Evolutionary conservation across 2,113 vertebrate species (phyloP).

Genomic region (Danio rerio): DNA sequence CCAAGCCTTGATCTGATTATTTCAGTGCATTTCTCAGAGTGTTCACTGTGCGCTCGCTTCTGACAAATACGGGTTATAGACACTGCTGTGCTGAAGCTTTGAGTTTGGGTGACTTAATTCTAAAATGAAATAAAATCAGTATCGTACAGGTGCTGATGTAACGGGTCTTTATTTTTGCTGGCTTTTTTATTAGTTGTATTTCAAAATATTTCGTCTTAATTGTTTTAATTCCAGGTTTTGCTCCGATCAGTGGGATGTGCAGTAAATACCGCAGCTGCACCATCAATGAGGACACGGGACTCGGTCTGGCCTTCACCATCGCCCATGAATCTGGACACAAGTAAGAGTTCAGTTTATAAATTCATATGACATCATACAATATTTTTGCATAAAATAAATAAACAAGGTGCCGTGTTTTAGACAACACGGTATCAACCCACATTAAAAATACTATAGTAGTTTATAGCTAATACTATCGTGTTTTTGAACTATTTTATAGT

Average conservation of each 20-base stretch:
- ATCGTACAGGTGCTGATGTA: too few species aligned
- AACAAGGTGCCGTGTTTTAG: too few species aligned
- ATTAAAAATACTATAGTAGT: too few species aligned
- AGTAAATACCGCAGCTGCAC: slow-evolving; percentile 92
- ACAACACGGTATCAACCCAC: too few species aligned
- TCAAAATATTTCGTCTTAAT: not conserved
- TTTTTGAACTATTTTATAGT: too few species aligned
- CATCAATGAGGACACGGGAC: slow-evolving; percentile 87
- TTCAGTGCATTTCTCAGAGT: not conserved
- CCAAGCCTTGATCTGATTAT: slow-evolving; percentile 6
- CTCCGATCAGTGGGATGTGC: slow-evolving; percentile 93
- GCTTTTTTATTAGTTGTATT: not conserved
- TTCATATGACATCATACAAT: too few species aligned
- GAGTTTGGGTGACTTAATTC: not conserved
- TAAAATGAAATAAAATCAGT: not conserved
- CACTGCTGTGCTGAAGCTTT: not conserved
- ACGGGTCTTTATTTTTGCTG: not conserved
- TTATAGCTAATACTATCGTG: too few species aligned
- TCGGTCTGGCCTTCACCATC: slow-evolving; percentile 90
- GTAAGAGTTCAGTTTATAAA: slow-evolving; percentile 69
- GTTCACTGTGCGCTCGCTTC: not conserved
- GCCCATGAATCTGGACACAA: slow-evolving; percentile 94
- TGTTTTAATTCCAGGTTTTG: slow-evolving; percentile 78
- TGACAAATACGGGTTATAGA: not conserved
- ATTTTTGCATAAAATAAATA: too few species aligned